These are phyloP conservation scores for Heliconius cydno DNA, from an alignment of 2,888 invertebrate genomes.

Conservation along the genomic window DNA sequence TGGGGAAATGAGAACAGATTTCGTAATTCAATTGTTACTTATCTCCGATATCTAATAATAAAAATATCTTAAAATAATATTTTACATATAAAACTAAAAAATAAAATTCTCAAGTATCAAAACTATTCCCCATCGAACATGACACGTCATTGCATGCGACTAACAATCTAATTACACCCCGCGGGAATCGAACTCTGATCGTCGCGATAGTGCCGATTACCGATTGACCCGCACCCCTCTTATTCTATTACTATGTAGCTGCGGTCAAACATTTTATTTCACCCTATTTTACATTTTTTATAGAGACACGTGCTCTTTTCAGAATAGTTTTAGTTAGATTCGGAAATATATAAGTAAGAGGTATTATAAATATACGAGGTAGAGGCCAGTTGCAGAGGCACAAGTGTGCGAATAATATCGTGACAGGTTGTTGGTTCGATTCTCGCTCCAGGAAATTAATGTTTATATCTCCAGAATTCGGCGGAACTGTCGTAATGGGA, in stretches of 20 bases:
- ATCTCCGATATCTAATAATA: too few species aligned
- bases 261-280: slow-evolving; percentile 33
- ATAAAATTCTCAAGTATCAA: slow-evolving; percentile 60
- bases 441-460: too few species aligned
- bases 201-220: slow-evolving; percentile 73
- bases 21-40: too few species aligned
- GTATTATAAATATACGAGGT: neutral
- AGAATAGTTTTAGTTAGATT: neutral
- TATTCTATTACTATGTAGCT: neutral
- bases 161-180: slow-evolving; percentile 82
- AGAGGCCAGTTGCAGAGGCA: too few species aligned
- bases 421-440: too few species aligned
- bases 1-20: too few species aligned
- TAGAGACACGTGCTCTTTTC: neutral
- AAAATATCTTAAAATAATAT: neutral
- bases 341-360: neutral
- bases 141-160: slow-evolving; percentile 80
- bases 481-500: too few species aligned
- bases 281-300: slow-evolving; percentile 39
- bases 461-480: too few species aligned
- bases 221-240: slow-evolving; percentile 56
- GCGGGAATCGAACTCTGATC: slow-evolving; percentile 81
- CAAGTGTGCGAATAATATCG: too few species aligned
- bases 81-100: neutral
- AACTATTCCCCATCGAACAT: slow-evolving; percentile 50